Conservation (phyloP, 2,888 invertebrate genomes). For the Drosophila leonis region DNA sequence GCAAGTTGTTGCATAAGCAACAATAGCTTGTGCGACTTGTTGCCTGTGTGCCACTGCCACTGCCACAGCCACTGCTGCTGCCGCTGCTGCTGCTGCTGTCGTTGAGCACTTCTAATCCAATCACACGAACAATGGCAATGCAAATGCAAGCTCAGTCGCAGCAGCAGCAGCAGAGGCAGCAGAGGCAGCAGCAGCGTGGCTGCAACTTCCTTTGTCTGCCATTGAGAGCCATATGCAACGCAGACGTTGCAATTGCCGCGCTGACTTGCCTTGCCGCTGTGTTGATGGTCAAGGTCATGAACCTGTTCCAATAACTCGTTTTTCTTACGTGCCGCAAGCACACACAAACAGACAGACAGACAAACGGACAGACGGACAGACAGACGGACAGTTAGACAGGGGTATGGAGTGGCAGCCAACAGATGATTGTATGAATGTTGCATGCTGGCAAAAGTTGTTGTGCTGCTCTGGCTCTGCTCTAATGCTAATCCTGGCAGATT, state of each 20-base stretch:
- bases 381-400: slow-evolving; percentile 28
- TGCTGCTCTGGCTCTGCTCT: slow-evolving; percentile 20
- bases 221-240: slow-evolving; percentile 61
- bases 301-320: slow-evolving; percentile 83
- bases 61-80: background rate
- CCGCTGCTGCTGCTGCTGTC: slow-evolving; percentile 24
- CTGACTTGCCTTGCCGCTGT: slow-evolving; percentile 51
- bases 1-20: slow-evolving; percentile 61
- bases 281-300: slow-evolving; percentile 84
- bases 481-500: slow-evolving; percentile 72
- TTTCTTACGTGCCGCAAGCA: slow-evolving; percentile 75
- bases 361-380: slow-evolving; percentile 9
- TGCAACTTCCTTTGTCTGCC: slow-evolving; percentile 71
- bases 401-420: slow-evolving; percentile 33
- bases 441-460: slow-evolving; percentile 57
- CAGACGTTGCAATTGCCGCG: slow-evolving; percentile 62
- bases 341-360: slow-evolving; percentile 26
- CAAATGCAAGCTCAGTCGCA: slow-evolving; percentile 62
- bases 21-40: slow-evolving; percentile 57
- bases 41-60: slow-evolving; percentile 41
- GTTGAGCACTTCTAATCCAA: slow-evolving; percentile 70
- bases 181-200: slow-evolving; percentile 22
- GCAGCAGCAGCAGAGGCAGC: slow-evolving; percentile 4
- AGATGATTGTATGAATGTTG: slow-evolving; percentile 78
- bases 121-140: slow-evolving; percentile 72